phyloP scores from a whole-genome alignment of 2,888 invertebrate genomes.

The Sinodicranocentrus sp. region DNA sequence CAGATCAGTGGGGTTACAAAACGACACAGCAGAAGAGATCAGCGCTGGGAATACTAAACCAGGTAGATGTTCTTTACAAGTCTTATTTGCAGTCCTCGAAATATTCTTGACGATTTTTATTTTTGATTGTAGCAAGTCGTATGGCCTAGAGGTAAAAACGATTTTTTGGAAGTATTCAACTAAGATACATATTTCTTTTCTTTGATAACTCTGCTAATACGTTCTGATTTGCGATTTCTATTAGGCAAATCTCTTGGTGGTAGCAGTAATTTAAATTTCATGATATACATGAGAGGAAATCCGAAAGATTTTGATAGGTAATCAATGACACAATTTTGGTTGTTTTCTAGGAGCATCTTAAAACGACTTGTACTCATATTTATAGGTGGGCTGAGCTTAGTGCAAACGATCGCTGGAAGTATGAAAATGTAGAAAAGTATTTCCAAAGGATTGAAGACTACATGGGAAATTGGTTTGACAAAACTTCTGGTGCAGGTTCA shows the following conservation, averaged over 20 bases:
- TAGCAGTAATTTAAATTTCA: constrained; percentile 20
- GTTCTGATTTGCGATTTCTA: not conserved
- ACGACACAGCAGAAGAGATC: constrained; percentile 40
- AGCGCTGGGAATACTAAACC: constrained; percentile 48
- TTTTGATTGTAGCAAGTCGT: not conserved
- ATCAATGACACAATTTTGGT: no score
- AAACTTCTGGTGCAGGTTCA: no score
- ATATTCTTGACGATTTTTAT: not conserved
- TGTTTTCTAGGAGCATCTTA: no score
- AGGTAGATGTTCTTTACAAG: not conserved
- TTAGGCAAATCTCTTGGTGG: not conserved
- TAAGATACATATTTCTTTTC: not conserved
- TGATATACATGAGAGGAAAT: constrained; percentile 26
- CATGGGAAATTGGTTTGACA: constrained; percentile 25
- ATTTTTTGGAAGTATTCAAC: no score
- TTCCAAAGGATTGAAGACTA: constrained; percentile 78
- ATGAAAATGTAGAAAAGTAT: constrained; percentile 78
- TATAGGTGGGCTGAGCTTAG: constrained; percentile 51
- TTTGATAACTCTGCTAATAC: not conserved
- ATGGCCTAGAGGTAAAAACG: constrained; percentile 24
- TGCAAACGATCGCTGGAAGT: constrained; percentile 78
- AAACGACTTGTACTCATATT: no score
- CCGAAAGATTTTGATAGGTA: constrained; percentile 29
- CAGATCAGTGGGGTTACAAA: constrained; percentile 38
- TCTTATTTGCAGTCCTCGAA: not conserved